Evolutionary conservation across 2,888 invertebrate species (phyloP).

Genomic region (Strigamia crassipes): DNA sequence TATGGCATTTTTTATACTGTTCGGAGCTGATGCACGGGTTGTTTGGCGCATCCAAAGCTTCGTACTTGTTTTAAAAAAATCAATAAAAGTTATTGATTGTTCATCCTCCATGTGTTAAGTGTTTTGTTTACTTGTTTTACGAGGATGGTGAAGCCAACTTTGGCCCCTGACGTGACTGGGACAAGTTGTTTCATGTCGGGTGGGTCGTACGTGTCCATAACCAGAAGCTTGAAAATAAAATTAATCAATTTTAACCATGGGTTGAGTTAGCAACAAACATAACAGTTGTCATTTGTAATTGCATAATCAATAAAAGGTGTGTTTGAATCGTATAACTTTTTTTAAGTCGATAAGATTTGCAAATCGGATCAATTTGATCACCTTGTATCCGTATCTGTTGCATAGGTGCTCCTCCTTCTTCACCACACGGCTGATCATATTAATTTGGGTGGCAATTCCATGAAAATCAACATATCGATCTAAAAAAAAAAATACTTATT

Average conservation of each 20-base stretch:
- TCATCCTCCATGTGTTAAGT: background rate
- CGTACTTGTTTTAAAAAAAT: background rate
- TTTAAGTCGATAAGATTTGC: too few relatives aligned
- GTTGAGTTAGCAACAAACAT: background rate
- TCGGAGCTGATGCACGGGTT: background rate
- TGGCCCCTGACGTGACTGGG: constrained; percentile 31
- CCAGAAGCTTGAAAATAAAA: background rate
- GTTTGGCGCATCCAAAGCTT: constrained; percentile 28
- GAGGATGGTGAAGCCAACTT: constrained; percentile 42
- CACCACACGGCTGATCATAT: background rate
- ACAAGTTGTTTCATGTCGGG: constrained; percentile 34
- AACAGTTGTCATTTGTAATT: background rate
- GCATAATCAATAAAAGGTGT: background rate
- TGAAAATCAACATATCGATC: constrained; percentile 25
- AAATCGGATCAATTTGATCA: background rate
- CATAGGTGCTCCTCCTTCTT: background rate
- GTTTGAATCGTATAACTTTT: too few relatives aligned
- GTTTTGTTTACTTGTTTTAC: constrained; percentile 19
- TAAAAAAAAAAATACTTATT: background rate
- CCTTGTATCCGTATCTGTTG: constrained; percentile 14
- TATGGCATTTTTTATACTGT: background rate
- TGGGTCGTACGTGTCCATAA: constrained; percentile 23
- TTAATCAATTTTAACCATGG: background rate
- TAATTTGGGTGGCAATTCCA: constrained; percentile 24
- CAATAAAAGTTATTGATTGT: background rate